Percentiles rank a stretch among this genome's conserved stretches.
Conservation (phyloP, 2,888 invertebrate species). For the Meloe dianella region DNA sequence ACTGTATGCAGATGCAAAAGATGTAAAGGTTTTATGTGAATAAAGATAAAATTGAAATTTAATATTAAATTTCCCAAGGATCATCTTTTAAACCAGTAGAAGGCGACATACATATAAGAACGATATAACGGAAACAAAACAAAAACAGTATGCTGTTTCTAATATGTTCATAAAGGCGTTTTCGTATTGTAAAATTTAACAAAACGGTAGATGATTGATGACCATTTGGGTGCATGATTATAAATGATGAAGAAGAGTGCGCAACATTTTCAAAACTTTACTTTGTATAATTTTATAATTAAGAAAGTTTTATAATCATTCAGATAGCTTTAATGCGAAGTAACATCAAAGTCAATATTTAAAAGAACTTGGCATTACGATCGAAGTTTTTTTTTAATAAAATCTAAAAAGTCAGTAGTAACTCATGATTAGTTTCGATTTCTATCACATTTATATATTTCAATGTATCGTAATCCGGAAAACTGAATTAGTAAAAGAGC, state of each 20-base stretch:
- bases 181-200: background rate
- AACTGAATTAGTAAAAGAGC: slow-evolving; percentile 28
- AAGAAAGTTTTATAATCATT: background rate
- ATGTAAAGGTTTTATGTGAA: slow-evolving; percentile 20
- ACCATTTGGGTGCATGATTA: background rate
- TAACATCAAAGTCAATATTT: background rate
- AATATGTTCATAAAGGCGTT: background rate
- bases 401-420: slow-evolving; percentile 28
- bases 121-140: background rate
- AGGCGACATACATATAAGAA: background rate
- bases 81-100: background rate
- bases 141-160: background rate
- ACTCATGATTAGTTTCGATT: slow-evolving; percentile 42
- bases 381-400: background rate
- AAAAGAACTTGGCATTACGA: background rate
- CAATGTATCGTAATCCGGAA: slow-evolving; percentile 34
- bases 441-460: slow-evolving; percentile 41
- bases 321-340: background rate
- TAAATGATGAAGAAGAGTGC: background rate
- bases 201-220: background rate
- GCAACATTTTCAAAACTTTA: background rate
- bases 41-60: slow-evolving; percentile 22
- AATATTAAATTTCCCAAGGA: slow-evolving; percentile 9
- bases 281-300: background rate
- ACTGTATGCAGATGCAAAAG: slow-evolving; percentile 15